phyloP scores from a whole-genome alignment of 2,888 invertebrate species.

The Diogma glabrata region DNA sequence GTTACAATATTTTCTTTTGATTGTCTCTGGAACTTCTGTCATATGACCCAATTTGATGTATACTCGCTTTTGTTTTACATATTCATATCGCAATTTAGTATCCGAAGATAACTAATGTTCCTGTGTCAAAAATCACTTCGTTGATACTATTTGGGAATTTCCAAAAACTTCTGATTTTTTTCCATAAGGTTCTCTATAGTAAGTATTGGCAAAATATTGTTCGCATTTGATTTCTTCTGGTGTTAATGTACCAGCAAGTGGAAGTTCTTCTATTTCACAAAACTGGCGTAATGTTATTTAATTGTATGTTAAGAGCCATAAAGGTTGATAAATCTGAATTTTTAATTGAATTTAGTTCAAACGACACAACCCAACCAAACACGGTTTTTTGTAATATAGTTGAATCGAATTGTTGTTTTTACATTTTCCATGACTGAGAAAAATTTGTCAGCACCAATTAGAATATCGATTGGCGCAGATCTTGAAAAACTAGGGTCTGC shows the following conservation, averaged over 20 bases:
- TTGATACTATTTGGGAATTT: background rate
- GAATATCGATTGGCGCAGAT: too few species aligned
- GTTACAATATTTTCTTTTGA: background rate
- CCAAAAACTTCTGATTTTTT: background rate
- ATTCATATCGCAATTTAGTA: background rate
- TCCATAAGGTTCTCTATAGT: too few species aligned
- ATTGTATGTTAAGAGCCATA: too few species aligned
- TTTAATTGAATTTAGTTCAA: too few species aligned
- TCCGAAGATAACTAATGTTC: background rate
- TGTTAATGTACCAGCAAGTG: background rate
- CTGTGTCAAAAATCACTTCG: background rate
- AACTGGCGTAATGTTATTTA: background rate
- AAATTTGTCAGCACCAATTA: too few species aligned
- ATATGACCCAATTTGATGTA: background rate
- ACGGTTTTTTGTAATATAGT: too few species aligned
- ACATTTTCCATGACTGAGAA: too few species aligned
- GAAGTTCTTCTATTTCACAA: background rate
- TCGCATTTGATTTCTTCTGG: background rate
- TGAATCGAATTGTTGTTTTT: too few species aligned
- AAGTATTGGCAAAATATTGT: too few species aligned
- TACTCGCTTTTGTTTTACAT: background rate
- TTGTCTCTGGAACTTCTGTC: background rate
- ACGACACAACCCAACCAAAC: too few species aligned
- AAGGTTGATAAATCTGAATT: too few species aligned
- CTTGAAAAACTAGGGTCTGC: too few species aligned